A percentile compares a stretch with the other conserved stretches of the same genome.
These are phyloP conservation scores for Acromyrmex echinatior DNA, from an alignment of 1,140 invertebrate species.

Conservation along the genomic window DNA sequence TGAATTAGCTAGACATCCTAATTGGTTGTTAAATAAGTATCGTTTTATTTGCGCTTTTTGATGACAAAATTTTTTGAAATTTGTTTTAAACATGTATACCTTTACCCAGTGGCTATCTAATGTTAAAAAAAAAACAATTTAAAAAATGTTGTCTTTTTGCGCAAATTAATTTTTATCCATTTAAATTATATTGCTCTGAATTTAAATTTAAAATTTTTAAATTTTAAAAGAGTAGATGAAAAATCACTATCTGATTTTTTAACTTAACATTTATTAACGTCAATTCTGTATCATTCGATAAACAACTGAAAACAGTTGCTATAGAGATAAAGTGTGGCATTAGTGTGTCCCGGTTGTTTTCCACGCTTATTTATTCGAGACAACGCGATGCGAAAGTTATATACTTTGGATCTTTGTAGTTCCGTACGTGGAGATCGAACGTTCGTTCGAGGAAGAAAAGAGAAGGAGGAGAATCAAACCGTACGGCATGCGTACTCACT, in stretches of 20 bases:
- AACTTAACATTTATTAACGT: not conserved
- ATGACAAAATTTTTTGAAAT: slow-evolving; percentile 28
- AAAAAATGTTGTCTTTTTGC: not conserved
- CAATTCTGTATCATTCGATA: not conserved
- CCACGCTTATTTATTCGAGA: slow-evolving; percentile 51
- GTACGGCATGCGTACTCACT: slow-evolving; percentile 44
- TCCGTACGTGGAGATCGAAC: slow-evolving; percentile 48
- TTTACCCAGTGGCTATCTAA: not conserved
- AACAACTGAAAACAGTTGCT: not conserved
- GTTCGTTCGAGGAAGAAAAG: slow-evolving; percentile 5
- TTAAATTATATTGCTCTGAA: not conserved
- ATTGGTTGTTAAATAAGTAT: slow-evolving; percentile 42
- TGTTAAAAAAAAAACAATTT: not conserved
- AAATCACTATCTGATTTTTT: not conserved
- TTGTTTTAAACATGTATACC: not conserved
- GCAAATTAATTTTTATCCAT: not conserved
- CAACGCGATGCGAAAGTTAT: slow-evolving; percentile 47
- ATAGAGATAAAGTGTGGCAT: slow-evolving; percentile 16
- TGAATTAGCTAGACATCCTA: slow-evolving; percentile 37
- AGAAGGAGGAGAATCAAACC: slow-evolving; percentile 42
- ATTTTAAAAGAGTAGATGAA: not conserved
- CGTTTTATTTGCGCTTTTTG: not conserved
- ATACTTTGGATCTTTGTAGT: slow-evolving; percentile 48
- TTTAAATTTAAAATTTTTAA: not conserved
- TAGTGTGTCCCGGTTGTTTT: slow-evolving; percentile 24